Conservation (phyloP, 2,797 vertebrate species). For the Halcyon badia region DNA sequence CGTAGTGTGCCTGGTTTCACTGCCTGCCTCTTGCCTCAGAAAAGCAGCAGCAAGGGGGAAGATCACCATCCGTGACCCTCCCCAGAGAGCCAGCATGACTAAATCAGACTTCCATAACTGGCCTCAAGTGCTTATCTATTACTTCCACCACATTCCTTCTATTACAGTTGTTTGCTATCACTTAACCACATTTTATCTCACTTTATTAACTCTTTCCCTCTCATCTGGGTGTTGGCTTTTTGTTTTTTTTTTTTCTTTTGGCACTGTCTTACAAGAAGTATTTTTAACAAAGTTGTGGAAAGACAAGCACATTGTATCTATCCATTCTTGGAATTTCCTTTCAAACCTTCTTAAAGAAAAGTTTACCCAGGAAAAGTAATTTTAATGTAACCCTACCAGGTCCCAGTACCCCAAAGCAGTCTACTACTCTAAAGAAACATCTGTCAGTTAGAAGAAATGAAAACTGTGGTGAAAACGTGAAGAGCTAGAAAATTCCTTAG, state of each 20-base stretch:
- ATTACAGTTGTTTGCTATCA: neutral
- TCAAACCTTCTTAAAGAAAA: neutral
- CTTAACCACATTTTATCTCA: neutral
- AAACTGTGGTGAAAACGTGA: neutral
- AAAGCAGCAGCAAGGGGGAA: neutral
- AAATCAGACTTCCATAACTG: neutral
- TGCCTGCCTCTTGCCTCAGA: neutral
- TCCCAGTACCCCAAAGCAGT: neutral
- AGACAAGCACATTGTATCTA: neutral
- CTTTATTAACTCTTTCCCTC: neutral
- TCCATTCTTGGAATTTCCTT: neutral
- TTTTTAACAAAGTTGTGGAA: neutral
- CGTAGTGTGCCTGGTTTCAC: neutral
- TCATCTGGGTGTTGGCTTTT: neutral
- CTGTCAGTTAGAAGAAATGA: neutral
- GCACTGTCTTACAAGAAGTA: neutral
- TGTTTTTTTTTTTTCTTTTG: neutral
- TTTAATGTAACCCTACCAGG: neutral
- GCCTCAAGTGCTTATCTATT: neutral
- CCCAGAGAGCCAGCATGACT: neutral
- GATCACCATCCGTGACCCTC: neutral
- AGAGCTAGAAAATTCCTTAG: neutral
- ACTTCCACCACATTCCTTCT: conserved; percentile 11
- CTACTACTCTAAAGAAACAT: neutral
- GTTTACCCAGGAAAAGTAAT: neutral